Evolutionary conservation across 2,888 invertebrate genomes (phyloP).

Genomic region (Ctena decussata): DNA sequence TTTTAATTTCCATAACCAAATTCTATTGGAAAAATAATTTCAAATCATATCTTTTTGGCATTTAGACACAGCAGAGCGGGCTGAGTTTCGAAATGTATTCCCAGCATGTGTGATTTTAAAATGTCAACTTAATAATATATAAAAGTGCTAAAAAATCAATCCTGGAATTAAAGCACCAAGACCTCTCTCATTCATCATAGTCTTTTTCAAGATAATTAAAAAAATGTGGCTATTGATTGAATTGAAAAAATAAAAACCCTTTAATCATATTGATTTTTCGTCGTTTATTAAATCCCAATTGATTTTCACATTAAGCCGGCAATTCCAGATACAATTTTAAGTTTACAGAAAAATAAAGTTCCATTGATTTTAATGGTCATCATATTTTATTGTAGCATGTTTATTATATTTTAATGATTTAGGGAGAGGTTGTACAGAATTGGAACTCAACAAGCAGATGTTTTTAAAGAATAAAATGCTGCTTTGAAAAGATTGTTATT

Average conservation of each 20-base stretch:
- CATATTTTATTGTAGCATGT: slow-evolving; percentile 35
- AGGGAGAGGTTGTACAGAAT: background rate
- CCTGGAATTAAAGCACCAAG: slow-evolving; percentile 4
- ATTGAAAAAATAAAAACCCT: slow-evolving; percentile 8
- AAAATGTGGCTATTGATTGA: background rate
- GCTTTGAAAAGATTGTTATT: background rate
- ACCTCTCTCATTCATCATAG: background rate
- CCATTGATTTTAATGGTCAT: slow-evolving; percentile 58
- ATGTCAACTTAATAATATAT: slow-evolving; percentile 10
- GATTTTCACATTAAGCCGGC: slow-evolving; percentile 52
- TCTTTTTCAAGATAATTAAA: slow-evolving; percentile 14
- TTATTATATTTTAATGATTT: background rate
- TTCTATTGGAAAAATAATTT: background rate
- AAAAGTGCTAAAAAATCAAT: slow-evolving; percentile 10
- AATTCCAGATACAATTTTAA: slow-evolving; percentile 18
- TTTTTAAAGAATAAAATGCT: background rate
- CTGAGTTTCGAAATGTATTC: background rate
- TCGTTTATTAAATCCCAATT: slow-evolving; percentile 67
- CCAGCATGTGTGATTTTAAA: background rate
- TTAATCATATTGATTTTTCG: slow-evolving; percentile 61
- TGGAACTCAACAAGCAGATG: background rate
- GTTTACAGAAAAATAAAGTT: slow-evolving; percentile 59
- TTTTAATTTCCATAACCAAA: no score
- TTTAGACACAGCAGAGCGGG: background rate
- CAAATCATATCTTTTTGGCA: background rate